Percentiles rank a stretch among this genome's conserved stretches.
Conservation (phyloP, 2,113 vertebrate species). For the Plecotus auritus region DNA sequence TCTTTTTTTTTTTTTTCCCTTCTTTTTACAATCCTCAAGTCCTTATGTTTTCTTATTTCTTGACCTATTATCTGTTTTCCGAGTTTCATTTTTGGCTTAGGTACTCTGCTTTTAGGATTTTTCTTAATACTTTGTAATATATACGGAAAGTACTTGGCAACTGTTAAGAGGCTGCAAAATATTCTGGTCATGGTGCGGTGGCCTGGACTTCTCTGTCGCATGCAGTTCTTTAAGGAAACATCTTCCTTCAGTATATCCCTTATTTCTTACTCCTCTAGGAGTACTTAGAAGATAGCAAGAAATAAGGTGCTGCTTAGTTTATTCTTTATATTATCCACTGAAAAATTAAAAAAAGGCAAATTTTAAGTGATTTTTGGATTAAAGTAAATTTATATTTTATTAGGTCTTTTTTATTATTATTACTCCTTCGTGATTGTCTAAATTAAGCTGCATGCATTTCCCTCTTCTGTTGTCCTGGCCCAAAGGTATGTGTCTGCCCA, state of each 20-base stretch:
- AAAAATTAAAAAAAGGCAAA: neutral
- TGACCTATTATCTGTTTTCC: neutral
- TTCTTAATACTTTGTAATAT: neutral
- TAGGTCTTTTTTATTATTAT: neutral
- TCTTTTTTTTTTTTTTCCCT: neutral
- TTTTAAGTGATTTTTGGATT: neutral
- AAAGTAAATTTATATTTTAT: neutral
- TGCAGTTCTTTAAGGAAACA: neutral
- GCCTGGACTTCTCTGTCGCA: neutral
- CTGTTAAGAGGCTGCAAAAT: neutral
- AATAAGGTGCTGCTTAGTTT: neutral
- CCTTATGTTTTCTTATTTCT: neutral
- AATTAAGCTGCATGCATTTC: neutral
- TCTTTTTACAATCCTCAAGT: neutral
- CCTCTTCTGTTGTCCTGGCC: neutral
- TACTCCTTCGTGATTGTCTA: neutral
- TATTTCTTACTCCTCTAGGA: neutral
- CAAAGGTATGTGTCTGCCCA: neutral
- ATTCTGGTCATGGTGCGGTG: too few relatives aligned
- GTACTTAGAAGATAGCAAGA: neutral
- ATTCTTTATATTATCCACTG: neutral
- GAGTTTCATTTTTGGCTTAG: constrained; percentile 42
- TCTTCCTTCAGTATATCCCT: neutral
- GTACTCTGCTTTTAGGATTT: neutral
- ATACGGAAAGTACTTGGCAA: neutral